Base-by-base conservation (phyloP, 1,140 invertebrate species). In the Monomorium pharaonis region DNA sequence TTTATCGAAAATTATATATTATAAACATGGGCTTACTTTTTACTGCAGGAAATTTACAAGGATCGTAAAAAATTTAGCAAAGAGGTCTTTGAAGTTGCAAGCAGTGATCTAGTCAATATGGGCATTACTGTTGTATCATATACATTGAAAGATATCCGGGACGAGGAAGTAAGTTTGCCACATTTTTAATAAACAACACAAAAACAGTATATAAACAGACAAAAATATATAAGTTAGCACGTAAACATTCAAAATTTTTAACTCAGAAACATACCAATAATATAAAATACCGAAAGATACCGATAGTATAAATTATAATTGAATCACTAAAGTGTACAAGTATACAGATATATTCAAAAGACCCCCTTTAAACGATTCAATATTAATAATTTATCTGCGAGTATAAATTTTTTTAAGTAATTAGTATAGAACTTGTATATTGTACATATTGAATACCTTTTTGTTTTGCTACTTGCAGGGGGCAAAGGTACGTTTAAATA, bases 61-160 rank as follows among this genome's bases (percentile, higher is more conserved):
- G 99, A 99, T 94, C 96, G 99, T 65, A 99, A 99, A 95, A 99
- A 99, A 95, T 99, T 99, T 95, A 99, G 98, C 88, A 99, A 99
- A 94, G 98, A 99, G 96, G 98, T 99, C 3, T 99, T 99, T 91
- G 98, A 99, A 96, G 98, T 98, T 12, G 98, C 98, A 12, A 99
- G 98, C 24, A 98, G 98, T 85, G 99, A 99, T 96, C 95, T 99
- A 80, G 98, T 99, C 85, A 99, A 99, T 93, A 99, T 99, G 98
- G 98, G 99, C 16, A 99, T 99, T 91, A 99, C 98, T 76, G 99
- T 99, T 6, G 98, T 99, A 10, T 99, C 98, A 2, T 99, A 99
- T 94, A 99, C 99, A 2, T 96, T 99, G 18, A 99, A 99, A 95
- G 99, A 99, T 95, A 98, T 99, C 88, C 96, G 98, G 88, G 99